Evolutionary conservation across 2,797 vertebrate genomes (phyloP).

Genomic region (Champsocephalus esox): DNA sequence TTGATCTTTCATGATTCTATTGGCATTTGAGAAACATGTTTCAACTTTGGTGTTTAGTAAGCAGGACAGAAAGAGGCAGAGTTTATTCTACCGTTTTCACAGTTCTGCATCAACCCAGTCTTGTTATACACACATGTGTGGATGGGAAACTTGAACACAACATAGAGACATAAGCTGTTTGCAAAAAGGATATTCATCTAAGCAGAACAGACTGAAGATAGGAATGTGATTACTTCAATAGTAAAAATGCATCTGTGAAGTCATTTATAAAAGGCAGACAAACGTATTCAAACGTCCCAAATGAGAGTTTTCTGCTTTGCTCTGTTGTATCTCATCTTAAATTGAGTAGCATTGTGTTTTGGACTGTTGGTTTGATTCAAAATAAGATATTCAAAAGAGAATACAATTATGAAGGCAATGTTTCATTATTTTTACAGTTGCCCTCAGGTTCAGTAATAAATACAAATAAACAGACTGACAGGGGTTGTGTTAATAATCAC

Average conservation of each 20-base stretch:
- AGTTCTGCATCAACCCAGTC: neutral
- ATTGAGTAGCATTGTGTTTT: neutral
- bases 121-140: neutral
- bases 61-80: constrained; percentile 16
- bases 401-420: neutral
- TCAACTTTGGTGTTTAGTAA: constrained; percentile 15
- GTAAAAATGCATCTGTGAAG: neutral
- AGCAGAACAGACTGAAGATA: neutral
- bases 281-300: neutral
- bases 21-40: constrained; percentile 32
- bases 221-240: neutral
- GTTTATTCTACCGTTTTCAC: neutral
- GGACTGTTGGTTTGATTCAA: neutral
- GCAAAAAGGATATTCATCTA: neutral
- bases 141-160: neutral
- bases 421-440: neutral
- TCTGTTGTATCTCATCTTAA: neutral
- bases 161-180: neutral
- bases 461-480: neutral
- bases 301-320: neutral
- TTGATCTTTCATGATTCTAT: constrained; percentile 47
- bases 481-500: neutral
- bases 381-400: neutral
- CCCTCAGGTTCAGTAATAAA: no score
- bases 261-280: neutral